phyloP scores from a whole-genome alignment of 2,797 vertebrate genomes.

The Rhodeus uyekii region DNA sequence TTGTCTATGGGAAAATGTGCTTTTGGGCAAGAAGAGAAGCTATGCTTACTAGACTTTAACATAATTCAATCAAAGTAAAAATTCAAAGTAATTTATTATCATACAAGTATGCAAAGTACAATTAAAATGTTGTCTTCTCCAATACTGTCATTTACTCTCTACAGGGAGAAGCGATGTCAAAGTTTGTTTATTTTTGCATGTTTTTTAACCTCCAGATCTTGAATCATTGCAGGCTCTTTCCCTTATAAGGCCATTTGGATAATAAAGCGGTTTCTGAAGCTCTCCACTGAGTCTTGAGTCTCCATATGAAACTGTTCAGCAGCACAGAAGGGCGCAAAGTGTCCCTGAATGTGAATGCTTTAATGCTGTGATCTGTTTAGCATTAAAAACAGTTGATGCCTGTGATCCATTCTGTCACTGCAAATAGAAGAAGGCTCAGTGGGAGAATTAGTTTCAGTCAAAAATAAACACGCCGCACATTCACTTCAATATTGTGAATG shows the following conservation, averaged over 20 bases:
- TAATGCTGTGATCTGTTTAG: constrained; percentile 35
- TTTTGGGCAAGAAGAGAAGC: background rate
- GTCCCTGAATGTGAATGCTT: background rate
- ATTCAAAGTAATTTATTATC: background rate
- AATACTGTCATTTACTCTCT: background rate
- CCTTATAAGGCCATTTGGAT: background rate
- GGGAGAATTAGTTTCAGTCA: constrained; percentile 48
- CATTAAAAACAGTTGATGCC: constrained; percentile 25
- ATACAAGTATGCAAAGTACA: background rate
- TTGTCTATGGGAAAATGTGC: background rate
- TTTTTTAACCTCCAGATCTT: constrained; percentile 11
- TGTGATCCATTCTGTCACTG: constrained; percentile 41
- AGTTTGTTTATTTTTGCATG: background rate
- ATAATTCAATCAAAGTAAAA: background rate
- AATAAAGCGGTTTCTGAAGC: background rate
- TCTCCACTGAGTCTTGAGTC: background rate
- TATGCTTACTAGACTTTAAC: background rate
- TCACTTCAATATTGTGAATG: constrained; percentile 19
- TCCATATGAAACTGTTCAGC: background rate
- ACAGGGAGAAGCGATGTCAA: background rate
- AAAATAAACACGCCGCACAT: constrained; percentile 31
- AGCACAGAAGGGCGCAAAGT: background rate
- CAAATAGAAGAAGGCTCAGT: constrained; percentile 42
- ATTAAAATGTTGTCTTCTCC: background rate
- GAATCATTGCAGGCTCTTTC: background rate